Evolutionary conservation across 2,797 vertebrate genomes (phyloP).

Genomic region (Clarias laeviceps): DNA sequence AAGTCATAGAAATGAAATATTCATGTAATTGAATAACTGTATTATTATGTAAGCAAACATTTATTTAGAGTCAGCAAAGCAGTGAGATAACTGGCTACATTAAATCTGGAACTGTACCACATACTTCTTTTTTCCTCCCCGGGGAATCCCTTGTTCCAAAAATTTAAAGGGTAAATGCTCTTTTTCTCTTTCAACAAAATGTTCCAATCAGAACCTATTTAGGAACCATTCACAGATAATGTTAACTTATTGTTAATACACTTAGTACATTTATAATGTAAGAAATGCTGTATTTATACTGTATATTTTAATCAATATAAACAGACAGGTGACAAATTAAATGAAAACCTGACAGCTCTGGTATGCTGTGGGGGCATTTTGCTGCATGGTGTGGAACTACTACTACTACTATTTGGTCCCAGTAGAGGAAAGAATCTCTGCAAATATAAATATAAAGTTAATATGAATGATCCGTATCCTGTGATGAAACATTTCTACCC

Average conservation of each 20-base stretch:
- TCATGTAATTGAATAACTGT: neutral
- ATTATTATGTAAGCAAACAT: conserved; percentile 10
- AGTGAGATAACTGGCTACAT: neutral
- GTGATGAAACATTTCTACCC: neutral
- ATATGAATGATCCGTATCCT: neutral
- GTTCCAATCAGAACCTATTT: neutral
- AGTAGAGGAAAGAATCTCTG: neutral
- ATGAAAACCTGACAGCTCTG: neutral
- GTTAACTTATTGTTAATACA: too few relatives aligned
- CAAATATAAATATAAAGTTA: conserved; percentile 1
- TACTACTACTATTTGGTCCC: neutral
- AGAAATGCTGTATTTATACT: neutral
- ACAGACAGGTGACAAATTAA: neutral
- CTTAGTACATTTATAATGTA: neutral
- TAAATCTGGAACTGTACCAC: neutral
- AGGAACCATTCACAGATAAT: neutral
- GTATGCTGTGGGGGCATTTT: neutral
- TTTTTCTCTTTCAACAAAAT: neutral
- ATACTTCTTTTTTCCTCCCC: neutral
- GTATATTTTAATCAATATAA: neutral
- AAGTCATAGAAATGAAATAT: neutral
- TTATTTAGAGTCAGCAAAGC: neutral
- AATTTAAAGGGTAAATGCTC: neutral
- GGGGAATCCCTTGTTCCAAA: neutral
- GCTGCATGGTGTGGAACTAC: neutral